Evolutionary conservation across 2,888 invertebrate species (phyloP).

Genomic region (Pherbina coryleti): DNA sequence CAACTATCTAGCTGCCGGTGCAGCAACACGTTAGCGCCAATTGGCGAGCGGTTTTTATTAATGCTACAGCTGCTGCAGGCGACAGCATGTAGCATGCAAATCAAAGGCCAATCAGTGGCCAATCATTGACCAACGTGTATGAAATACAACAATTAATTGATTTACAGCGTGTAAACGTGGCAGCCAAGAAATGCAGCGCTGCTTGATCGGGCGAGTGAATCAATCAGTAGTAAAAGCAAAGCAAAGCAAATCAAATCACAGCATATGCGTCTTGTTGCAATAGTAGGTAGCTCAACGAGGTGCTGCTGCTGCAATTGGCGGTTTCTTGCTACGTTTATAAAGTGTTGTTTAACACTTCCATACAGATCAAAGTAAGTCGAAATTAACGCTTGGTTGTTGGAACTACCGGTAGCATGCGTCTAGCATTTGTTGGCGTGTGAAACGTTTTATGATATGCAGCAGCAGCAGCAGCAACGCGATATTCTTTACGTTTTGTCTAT

Average conservation of each 20-base stretch:
- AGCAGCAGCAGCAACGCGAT: not conserved
- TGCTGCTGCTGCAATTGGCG: no score
- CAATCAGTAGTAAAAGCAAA: no score
- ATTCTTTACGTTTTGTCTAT: not conserved
- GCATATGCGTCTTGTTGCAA: no score
- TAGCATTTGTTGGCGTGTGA: constrained; percentile 21
- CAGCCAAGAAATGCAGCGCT: not conserved
- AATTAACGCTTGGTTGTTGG: not conserved
- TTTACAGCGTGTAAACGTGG: constrained; percentile 17
- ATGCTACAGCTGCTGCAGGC: not conserved
- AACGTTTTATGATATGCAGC: not conserved
- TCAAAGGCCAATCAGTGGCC: constrained; percentile 16
- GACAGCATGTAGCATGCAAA: constrained; percentile 18
- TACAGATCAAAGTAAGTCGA: not conserved
- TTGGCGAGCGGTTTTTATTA: constrained; percentile 1
- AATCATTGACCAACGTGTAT: not conserved
- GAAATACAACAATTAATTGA: constrained; percentile 32
- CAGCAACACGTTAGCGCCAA: constrained; percentile 3
- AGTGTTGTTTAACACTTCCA: constrained; percentile 12
- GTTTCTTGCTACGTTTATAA: not conserved
- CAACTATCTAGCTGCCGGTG: not conserved
- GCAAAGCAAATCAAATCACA: no score
- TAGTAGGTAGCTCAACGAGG: no score
- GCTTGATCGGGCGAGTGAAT: no score
- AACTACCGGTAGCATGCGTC: constrained; percentile 1